A percentile compares a stretch with the other conserved stretches of the same genome.
phyloP scores from a whole-genome alignment of 2,797 vertebrate genomes.

The Cuculus canorus region DNA sequence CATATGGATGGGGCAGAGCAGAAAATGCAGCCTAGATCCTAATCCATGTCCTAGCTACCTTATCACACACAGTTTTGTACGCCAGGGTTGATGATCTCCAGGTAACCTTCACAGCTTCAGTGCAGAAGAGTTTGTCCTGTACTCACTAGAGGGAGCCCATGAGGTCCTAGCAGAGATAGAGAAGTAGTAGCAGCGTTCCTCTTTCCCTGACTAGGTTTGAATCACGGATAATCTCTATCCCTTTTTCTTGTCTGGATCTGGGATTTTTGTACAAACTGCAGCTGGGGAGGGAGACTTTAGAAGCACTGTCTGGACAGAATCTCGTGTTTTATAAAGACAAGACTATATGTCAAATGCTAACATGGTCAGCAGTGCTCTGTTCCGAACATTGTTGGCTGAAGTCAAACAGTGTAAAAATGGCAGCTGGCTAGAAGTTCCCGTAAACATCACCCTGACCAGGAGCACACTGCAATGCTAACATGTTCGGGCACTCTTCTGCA shows the following conservation, averaged over 20 bases:
- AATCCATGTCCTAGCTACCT: not conserved
- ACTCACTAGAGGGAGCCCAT: constrained; percentile 45
- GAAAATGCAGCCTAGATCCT: not conserved
- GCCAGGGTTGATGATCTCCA: not conserved
- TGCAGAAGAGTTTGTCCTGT: not conserved
- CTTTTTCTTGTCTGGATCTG: not conserved
- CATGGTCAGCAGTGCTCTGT: not conserved
- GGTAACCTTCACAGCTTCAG: not conserved
- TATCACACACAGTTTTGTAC: not conserved
- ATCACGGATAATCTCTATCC: not conserved
- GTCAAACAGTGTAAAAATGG: not conserved
- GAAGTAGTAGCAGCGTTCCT: not conserved
- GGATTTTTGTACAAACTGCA: not conserved
- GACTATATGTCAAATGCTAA: not conserved
- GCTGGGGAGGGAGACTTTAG: not conserved
- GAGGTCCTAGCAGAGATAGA: not conserved
- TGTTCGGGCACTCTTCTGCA: not conserved
- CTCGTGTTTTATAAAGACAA: not conserved
- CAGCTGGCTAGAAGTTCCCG: not conserved
- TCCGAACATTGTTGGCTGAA: not conserved
- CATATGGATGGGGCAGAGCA: not conserved
- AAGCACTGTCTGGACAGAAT: not conserved
- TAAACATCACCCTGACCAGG: not conserved
- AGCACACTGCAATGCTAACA: not conserved
- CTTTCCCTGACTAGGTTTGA: not conserved